Base-by-base conservation (phyloP, 2,113 vertebrate species). In the Carollia perspicillata region DNA sequence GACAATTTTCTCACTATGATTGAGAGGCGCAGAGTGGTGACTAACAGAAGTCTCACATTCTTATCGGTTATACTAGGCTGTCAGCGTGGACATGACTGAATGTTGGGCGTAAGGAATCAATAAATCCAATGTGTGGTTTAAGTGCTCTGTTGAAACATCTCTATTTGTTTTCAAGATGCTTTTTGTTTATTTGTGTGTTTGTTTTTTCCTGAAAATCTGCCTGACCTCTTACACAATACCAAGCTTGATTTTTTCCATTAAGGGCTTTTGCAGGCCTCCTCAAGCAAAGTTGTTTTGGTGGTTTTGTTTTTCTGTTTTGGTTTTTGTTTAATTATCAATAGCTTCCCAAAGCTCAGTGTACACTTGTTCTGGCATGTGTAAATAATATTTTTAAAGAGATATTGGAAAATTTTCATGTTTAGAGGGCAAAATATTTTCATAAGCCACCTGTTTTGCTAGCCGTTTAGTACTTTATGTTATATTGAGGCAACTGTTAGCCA, bases 271-370 rank as follows among this genome's bases (percentile, higher is more conserved):
- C n/a, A 83, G 88, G 6, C 58, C 80, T 90, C 84, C 35, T 95
- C 60, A 2, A 1, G 85, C 17, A 94, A 97, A 95, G 58, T 72
- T 86, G 23, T 49, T 81, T 80, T 35, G 33, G 18, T 4, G 22
- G 5, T 37, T 47, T 26, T 30, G 55, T 30, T 80, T 80, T 0
- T 40, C 22, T 47, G 3, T 53, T 84, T 35, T 35, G 17, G 16
- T 44, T 72, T 55, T 71, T 91, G 51, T 37, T 90, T 51, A 26
- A 90, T 94, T 44, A 78, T 90, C 26, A 84, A 17, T 42, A 90
- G 14, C 55, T 96, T 97, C 95, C 53, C 28, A 93, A 89, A 95
- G 20, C 69, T 94, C 37, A n/a, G 35, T 44, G 44, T 33, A 77
- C 93, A 94, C 55, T 14, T 74, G 0, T 42, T 84, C 35, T 87